These are phyloP conservation scores for Alectoris magna DNA, from an alignment of 2,797 vertebrate species.

Conservation along the genomic window DNA sequence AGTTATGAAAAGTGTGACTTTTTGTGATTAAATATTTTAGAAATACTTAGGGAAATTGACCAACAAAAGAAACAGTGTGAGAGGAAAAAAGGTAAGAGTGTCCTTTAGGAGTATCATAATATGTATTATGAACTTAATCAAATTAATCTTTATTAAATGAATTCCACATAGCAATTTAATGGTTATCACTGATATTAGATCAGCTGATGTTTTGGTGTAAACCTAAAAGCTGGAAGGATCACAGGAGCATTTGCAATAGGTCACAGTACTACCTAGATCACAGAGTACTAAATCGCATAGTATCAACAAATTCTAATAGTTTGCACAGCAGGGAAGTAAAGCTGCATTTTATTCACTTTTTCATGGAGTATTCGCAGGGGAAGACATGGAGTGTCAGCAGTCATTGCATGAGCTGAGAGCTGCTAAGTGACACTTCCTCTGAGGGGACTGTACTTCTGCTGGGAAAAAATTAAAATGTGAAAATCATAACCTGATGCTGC, in stretches of 20 bases:
- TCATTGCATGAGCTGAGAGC: background rate
- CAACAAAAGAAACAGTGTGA: background rate
- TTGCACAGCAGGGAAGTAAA: background rate
- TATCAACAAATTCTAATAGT: too few species aligned
- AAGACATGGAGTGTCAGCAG: background rate
- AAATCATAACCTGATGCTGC: background rate
- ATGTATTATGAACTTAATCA: background rate
- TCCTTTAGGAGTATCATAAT: background rate
- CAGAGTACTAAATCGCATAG: background rate
- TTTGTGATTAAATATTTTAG: background rate
- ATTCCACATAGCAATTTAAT: background rate
- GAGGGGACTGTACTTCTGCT: background rate
- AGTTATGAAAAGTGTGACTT: accelerated
- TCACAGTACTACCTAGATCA: background rate
- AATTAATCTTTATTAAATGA: background rate
- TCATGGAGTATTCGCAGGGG: accelerated
- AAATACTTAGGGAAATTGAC: background rate
- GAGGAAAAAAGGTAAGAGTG: background rate
- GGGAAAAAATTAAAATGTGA: background rate
- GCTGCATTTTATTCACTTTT: background rate
- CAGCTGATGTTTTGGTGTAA: background rate
- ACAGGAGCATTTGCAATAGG: background rate
- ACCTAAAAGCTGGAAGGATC: background rate
- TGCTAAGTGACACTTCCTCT: background rate
- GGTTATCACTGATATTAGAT: background rate